Evolutionary conservation across 2,113 vertebrate genomes (phyloP), one percentile per base, ranked within the genome.

Genomic region (Misgurnus anguillicaudatus): DNA sequence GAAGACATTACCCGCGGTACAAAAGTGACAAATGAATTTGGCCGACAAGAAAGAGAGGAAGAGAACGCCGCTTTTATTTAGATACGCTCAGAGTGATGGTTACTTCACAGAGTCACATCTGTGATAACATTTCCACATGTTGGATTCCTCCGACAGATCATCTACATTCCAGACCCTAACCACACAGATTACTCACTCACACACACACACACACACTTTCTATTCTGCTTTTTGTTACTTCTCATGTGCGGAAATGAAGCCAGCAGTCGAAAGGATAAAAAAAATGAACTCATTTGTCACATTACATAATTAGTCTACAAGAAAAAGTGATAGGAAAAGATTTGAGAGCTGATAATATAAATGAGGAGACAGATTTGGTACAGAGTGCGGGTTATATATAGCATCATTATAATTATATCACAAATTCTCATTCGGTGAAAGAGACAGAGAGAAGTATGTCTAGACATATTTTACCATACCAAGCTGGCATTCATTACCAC

Each of bases 1-100:
- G 74, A 76, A 65, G 60, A 76, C 74, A 64, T 76, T 76, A 64
- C 60, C 24, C 14, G 3, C 45, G 57, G 41, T 45, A 76, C 74
- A 64, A 64, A 75, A 76, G 61, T 76, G 74, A 76, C 74, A 76
- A 76, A 76, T 76, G 74, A 76, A 76, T 64, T 64, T 64, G 61
- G 74, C 60, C 53, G 74, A 76, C 61, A 76, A 38, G 74, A 76
- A 53, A 64, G 61, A 76, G 45, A 63, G 61, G 51, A 76, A 75
- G 61, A 75, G 51, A 65, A 76, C 17, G 60, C 9, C 9, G 10
- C 74, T 53, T 39, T 64, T 64, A 76, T 76, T 76, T 76, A 76
- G 61, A 76, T 76, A 76, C 60, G 61, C 45, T 76, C 31, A 76
- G 61, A 64, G 6, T 24, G 60, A 76, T 76, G 61, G 74, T 76